Base-by-base conservation (phyloP, 2,113 vertebrate genomes). In the Otus sunia region DNA sequence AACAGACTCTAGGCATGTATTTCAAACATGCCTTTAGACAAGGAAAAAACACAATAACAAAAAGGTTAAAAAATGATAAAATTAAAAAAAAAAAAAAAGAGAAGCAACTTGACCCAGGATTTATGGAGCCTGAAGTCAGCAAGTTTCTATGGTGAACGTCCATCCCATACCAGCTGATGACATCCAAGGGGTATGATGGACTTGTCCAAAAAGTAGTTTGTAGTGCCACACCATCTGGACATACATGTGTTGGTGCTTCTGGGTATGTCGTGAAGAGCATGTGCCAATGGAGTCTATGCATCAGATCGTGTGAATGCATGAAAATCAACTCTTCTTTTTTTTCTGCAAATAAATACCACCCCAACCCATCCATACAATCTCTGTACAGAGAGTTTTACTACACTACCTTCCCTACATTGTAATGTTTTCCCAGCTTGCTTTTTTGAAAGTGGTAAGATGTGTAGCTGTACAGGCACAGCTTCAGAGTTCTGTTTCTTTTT, bases 191-290 rank as follows among this genome's bases (percentile, higher is more conserved):
- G 3, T 22, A 72, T 21, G 23, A 74, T 5, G 36, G 47, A 78
- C 23, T 71, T 74, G 12, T 41, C 43, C 23, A 83, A 66, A 95
- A 73, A 7, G 36, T 53, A 66, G 16, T 45, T 32, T 66, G 60
- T 27, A 60, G 52, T 29, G 32, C 45, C 52, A 45, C 15, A 18
- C 50, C 29, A 60, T 5, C 43, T 62, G 73, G 55, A 64, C 9
- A 20, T 5, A 16, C 2, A 2, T 1, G 0, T 34, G 15, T 26
- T 53, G 37, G 39, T 72, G 58, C 56, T 59, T 78, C 60, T 2
- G 10, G 27, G 21, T 11, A 27, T 2, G 15, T 37, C 3, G 1
- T 0, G 1, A 27, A 76, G 29, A 36, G 19, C 0, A 2, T 26
- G 45, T 53, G 29, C 37, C 32, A 47, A 19, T 5, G 32, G 17